Evolutionary conservation across 2,113 vertebrate genomes (phyloP).

Genomic region (Fulmarus glacialis): DNA sequence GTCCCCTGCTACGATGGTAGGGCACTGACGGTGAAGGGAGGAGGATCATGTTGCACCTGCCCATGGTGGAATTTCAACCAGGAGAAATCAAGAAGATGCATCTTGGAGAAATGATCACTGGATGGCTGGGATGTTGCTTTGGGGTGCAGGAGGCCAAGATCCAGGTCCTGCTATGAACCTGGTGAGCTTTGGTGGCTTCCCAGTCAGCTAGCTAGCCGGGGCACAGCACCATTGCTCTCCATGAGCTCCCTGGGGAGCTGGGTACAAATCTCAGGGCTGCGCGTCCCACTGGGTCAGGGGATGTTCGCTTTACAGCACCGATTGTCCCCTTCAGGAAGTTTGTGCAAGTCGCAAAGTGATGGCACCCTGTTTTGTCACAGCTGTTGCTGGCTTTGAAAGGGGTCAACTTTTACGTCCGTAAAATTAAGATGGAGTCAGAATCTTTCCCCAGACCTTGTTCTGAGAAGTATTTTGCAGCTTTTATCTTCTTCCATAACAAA

Average conservation of each 20-base stretch:
- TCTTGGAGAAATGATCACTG: background rate
- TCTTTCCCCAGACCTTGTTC: background rate
- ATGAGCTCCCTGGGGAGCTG: background rate
- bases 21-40: background rate
- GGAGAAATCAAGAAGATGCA: background rate
- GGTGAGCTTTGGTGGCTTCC: background rate
- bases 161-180: background rate
- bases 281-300: rapidly evolving
- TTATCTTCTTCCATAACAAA: background rate
- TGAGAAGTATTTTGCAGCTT: background rate
- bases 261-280: background rate
- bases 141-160: background rate
- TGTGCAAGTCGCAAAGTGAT: background rate
- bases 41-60: background rate
- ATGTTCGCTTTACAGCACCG: background rate
- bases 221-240: background rate
- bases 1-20: background rate
- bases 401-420: background rate
- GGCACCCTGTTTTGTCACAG: background rate
- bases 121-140: background rate
- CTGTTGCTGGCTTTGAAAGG: background rate
- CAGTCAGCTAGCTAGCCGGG: background rate
- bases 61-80: background rate
- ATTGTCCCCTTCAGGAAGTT: background rate
- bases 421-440: background rate